Conservation (phyloP, 2,797 vertebrate species). For the Acropternis orthonyx region DNA sequence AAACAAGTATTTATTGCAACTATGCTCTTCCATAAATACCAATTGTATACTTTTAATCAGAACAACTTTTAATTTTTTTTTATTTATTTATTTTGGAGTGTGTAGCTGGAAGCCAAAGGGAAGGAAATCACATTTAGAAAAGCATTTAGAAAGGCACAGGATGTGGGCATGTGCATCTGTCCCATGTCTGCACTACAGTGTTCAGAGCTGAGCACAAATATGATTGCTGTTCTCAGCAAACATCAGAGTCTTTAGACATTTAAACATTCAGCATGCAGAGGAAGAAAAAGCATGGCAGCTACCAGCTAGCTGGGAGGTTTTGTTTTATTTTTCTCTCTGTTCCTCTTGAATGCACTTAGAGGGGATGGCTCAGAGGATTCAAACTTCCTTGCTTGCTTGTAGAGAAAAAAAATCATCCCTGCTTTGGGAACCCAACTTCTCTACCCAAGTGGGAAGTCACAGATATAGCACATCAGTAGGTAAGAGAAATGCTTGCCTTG, state of each 20-base stretch:
- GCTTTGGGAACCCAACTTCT: constrained; percentile 41
- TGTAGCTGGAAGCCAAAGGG: neutral
- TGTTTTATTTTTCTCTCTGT: constrained; percentile 39
- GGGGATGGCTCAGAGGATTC: constrained; percentile 15
- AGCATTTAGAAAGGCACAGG: neutral
- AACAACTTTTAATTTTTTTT: neutral
- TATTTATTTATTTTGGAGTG: neutral
- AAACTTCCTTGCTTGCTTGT: constrained; percentile 12
- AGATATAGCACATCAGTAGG: neutral
- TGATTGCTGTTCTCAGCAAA: neutral
- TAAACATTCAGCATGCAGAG: constrained; percentile 5
- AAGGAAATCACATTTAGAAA: constrained; percentile 3
- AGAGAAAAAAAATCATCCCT: neutral
- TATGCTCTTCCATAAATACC: constrained; percentile 6
- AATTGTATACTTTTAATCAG: neutral
- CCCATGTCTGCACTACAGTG: neutral
- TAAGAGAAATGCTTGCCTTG: neutral
- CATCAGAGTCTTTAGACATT: constrained; percentile 5
- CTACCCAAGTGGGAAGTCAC: constrained; percentile 24
- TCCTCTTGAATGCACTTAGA: neutral
- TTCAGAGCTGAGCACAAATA: neutral
- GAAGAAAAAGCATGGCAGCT: constrained; percentile 17
- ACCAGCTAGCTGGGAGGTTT: constrained; percentile 19
- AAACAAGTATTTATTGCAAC: constrained; percentile 18
- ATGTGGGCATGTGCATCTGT: neutral